phyloP scores from a whole-genome alignment of 2,888 invertebrate genomes.

The Didymodactylos carnosus region DNA sequence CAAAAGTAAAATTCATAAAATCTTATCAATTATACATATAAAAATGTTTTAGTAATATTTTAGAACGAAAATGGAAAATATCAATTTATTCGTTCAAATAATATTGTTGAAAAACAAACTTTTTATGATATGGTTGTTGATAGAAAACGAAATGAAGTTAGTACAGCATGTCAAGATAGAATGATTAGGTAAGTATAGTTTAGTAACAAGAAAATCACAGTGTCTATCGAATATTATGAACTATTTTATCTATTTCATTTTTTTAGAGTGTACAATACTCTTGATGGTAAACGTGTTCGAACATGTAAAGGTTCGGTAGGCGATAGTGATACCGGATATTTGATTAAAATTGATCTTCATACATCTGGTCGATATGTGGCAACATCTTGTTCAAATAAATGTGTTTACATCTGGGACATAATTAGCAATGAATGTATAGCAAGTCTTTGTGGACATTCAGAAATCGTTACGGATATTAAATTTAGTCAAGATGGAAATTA shows the following conservation, averaged over 20 bases:
- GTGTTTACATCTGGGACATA: constrained; percentile 77
- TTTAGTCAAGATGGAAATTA: constrained; percentile 77
- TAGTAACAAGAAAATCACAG: no score
- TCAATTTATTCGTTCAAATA: constrained; percentile 51
- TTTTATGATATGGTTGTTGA: constrained; percentile 89
- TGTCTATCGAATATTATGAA: neutral
- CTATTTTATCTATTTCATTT: neutral
- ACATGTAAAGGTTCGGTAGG: constrained; percentile 74
- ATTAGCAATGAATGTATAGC: constrained; percentile 86
- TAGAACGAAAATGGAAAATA: constrained; percentile 17
- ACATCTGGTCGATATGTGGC: constrained; percentile 72
- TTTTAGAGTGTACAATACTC: constrained; percentile 51
- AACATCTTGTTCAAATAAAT: constrained; percentile 87
- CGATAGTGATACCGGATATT: constrained; percentile 57
- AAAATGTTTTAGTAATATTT: neutral
- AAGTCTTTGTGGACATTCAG: constrained; percentile 72
- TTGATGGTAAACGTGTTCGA: constrained; percentile 70
- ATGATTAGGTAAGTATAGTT: constrained; percentile 62
- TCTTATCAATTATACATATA: neutral
- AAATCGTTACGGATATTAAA: constrained; percentile 62
- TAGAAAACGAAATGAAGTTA: constrained; percentile 47
- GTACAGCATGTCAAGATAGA: constrained; percentile 87
- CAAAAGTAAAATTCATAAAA: neutral
- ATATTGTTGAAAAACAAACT: constrained; percentile 74
- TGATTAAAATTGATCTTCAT: constrained; percentile 68